Evolutionary conservation across 2,113 vertebrate genomes (phyloP).

Genomic region (Tragelaphus scriptus): DNA sequence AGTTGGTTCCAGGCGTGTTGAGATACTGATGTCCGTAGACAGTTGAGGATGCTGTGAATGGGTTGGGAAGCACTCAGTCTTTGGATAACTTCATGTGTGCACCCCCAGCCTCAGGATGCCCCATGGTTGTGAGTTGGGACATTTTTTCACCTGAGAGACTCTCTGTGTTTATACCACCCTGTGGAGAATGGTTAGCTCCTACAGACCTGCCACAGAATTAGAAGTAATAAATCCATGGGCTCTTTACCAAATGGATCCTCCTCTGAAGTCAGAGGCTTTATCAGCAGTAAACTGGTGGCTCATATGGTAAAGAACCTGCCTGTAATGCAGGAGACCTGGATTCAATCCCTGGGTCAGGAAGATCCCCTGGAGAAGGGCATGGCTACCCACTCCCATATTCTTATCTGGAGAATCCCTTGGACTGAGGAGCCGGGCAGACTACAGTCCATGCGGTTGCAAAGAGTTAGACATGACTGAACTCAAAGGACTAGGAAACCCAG

Average conservation of each 20-base stretch:
- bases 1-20: background rate
- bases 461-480: background rate
- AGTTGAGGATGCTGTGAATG: background rate
- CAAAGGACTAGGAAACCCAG: background rate
- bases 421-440: background rate
- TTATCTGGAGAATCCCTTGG: accelerated
- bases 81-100: background rate
- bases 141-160: background rate
- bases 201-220: background rate
- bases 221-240: background rate
- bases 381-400: background rate
- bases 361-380: background rate
- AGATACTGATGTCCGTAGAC: background rate
- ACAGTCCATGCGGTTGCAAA: background rate
- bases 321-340: background rate
- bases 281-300: background rate
- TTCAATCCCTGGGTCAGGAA: background rate
- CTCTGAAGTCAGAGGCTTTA: background rate
- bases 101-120: too few species aligned
- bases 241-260: background rate
- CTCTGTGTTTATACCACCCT: background rate
- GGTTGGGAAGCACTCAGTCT: background rate
- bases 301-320: background rate
- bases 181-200: background rate
- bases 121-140: background rate